A percentile compares a stretch with the other conserved stretches of the same genome.
These are phyloP conservation scores for Acanthurus lineatus DNA, from an alignment of 2,797 vertebrate genomes.

Conservation along the genomic window DNA sequence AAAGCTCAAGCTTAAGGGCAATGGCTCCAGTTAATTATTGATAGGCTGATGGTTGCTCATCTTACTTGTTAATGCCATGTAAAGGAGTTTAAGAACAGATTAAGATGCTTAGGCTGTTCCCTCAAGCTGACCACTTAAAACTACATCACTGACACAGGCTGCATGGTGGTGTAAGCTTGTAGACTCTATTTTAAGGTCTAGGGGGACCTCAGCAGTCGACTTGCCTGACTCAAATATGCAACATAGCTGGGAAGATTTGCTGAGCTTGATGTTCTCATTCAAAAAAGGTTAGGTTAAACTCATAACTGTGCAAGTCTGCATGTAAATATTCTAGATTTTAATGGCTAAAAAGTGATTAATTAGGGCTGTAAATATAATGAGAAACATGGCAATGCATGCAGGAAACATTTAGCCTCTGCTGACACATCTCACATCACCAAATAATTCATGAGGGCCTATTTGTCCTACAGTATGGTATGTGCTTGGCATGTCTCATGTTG, in stretches of 20 bases:
- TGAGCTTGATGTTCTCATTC: not conserved
- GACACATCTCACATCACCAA: not conserved
- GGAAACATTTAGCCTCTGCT: not conserved
- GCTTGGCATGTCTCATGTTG: slow-evolving; percentile 48
- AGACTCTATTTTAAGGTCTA: slow-evolving; percentile 10
- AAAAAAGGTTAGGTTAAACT: not conserved
- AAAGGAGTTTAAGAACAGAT: slow-evolving; percentile 49
- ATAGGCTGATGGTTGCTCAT: slow-evolving; percentile 43
- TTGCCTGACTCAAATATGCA: slow-evolving; percentile 18
- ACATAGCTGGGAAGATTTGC: not conserved
- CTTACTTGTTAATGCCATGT: slow-evolving; percentile 45
- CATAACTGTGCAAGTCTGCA: not conserved
- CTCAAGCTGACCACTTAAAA: slow-evolving; percentile 36
- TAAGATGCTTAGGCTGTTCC: slow-evolving; percentile 45
- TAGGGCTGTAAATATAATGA: slow-evolving; percentile 27
- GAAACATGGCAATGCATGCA: not conserved
- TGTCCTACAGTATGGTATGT: slow-evolving; percentile 38
- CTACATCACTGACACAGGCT: slow-evolving; percentile 28
- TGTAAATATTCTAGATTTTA: slow-evolving; percentile 4
- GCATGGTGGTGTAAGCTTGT: slow-evolving; percentile 13
- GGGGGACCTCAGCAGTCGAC: slow-evolving; percentile 10
- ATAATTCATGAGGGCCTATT: slow-evolving; percentile 40
- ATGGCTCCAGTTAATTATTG: slow-evolving; percentile 45
- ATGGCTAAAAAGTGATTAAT: slow-evolving; percentile 1
- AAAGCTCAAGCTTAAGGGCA: not conserved